Base-by-base conservation (phyloP, 2,797 vertebrate genomes). In the Gallinago stenura region DNA sequence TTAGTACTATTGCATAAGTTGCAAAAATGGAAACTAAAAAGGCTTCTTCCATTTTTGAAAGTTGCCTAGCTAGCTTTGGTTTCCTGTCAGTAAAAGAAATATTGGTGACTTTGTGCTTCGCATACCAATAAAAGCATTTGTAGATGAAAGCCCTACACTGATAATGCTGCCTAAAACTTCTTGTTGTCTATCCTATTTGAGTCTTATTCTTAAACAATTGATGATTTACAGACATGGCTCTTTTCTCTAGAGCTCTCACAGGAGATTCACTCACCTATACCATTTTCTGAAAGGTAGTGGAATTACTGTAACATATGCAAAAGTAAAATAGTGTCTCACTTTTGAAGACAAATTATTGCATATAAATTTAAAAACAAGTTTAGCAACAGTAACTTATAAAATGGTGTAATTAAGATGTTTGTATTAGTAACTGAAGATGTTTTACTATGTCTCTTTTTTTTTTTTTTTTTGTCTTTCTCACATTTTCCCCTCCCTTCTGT, bases 401-500 rank as follows among this genome's bases (percentile, higher is more conserved):
- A 64, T 64, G 4, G 35, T 93, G 31, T 26, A 31, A 33, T 76
- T 35, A 51, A 54, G 7, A 35, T 73, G 31, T 54, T 46, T 88
- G 1, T 75, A 12, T 83, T 81, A 39, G 35, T 92, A 53, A 65
- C 12, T 65, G 10, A 68, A 48, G 16, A 7, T 87, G 26, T 41
- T 83, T 86, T 89, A 69, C 37, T 76, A 13, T 33, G 15, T 31
- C 30, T 56, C 41, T 17, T 43, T 43, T 43, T 43, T 61, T 51
- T 35, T 35, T 35, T 35, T 35, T 60, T 30, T 6, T 56, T 31
- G n/a, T 39, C 82, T 93, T 87, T 78, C 83, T 83, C 91, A 94
- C 77, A 14, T 81, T 84, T 83, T 90, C 12, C 33, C 66, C 70
- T 94, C 75, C 56, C 62, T 97, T 95, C 70, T 97, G 53, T 97